Conservation (phyloP, 2,888 invertebrate genomes). For the Aplocera efformata region DNA sequence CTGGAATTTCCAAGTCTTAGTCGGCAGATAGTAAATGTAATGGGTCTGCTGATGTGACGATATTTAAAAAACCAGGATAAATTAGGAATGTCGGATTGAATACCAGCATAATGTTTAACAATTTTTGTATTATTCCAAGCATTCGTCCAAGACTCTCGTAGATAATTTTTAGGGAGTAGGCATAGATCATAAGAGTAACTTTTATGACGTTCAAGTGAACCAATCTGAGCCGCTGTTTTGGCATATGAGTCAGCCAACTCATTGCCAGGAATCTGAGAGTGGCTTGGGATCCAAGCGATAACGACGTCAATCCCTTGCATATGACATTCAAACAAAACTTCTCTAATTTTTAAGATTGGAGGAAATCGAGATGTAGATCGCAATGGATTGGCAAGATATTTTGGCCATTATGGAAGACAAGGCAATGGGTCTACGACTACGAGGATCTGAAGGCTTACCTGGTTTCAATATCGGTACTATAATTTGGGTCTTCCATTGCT, state of each 20-base stretch:
- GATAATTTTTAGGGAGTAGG: neutral
- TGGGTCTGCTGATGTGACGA: too few species aligned
- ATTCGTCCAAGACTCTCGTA: neutral
- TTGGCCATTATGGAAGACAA: too few species aligned
- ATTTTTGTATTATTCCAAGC: neutral
- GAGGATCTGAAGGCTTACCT: too few species aligned
- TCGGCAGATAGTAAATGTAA: too few species aligned
- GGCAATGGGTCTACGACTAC: too few species aligned
- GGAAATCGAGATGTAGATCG: neutral
- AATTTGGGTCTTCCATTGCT: too few species aligned
- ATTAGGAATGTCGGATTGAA: too few species aligned
- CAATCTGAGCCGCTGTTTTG: neutral
- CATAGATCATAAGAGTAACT: neutral
- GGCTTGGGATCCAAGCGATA: slow-evolving; percentile 10
- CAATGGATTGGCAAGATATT: neutral
- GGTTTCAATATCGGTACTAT: too few species aligned
- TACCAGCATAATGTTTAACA: neutral
- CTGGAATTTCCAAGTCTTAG: neutral
- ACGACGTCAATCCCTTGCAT: neutral
- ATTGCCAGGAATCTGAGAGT: slow-evolving; percentile 5
- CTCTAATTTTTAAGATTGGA: neutral
- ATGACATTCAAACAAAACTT: neutral
- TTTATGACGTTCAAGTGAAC: neutral
- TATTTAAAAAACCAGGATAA: too few species aligned
- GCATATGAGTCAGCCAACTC: slow-evolving; percentile 1